These are phyloP conservation scores for Formicarius rufipectus DNA, from an alignment of 2,113 vertebrate species.

Conservation along the genomic window DNA sequence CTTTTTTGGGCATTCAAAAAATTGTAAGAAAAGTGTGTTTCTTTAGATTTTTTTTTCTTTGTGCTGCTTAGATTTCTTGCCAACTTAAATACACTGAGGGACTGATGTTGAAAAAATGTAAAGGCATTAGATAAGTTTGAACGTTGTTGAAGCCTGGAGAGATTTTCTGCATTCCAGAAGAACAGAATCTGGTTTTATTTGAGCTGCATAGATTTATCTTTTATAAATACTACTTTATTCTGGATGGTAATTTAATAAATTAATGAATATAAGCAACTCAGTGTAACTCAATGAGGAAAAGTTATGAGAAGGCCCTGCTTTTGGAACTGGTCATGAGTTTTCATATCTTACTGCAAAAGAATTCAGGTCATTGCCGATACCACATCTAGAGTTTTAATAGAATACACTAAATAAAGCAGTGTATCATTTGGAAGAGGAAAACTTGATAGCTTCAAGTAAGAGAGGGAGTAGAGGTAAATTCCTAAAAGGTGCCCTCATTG, in stretches of 20 bases:
- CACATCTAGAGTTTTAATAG: neutral
- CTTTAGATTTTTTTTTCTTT: neutral
- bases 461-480: neutral
- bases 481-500: neutral
- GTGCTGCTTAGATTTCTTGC: neutral
- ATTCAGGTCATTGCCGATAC: neutral
- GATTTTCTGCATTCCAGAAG: neutral
- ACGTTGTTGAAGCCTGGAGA: neutral
- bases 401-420: neutral
- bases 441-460: neutral
- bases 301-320: neutral
- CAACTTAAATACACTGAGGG: neutral
- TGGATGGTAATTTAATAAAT: neutral
- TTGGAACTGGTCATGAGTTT: neutral
- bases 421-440: neutral
- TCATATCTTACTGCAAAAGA: neutral
- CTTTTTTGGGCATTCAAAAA: neutral
- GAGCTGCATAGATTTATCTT: neutral
- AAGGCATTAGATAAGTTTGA: neutral
- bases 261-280: neutral
- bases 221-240: neutral
- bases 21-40: neutral
- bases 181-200: neutral
- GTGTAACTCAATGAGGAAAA: neutral
- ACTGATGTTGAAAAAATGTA: neutral